Evolutionary conservation across 2,888 invertebrate species (phyloP).

Genomic region (Catonia carolina): DNA sequence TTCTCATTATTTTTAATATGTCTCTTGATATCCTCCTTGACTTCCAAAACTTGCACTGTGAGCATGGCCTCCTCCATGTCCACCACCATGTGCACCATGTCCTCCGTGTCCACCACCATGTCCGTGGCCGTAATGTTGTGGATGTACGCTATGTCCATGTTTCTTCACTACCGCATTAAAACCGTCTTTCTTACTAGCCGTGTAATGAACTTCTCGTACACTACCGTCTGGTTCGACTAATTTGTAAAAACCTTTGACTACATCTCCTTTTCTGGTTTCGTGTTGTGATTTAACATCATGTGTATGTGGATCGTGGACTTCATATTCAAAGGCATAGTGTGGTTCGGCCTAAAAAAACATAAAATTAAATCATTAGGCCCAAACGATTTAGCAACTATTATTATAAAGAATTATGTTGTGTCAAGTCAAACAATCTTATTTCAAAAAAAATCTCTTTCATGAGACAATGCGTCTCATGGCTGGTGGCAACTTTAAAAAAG

Average conservation of each 20-base stretch:
- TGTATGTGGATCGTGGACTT: conserved; percentile 46
- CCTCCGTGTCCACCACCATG: conserved; percentile 27
- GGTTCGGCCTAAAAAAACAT: conserved; percentile 40
- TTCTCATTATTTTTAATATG: not conserved
- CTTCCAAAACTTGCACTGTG: conserved; percentile 33
- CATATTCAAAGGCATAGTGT: conserved; percentile 45
- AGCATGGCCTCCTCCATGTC: conserved; percentile 37
- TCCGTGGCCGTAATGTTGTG: conserved; percentile 28
- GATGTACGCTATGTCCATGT: conserved; percentile 30
- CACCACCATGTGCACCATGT: conserved; percentile 36
- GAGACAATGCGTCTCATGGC: too few relatives aligned
- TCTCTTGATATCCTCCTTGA: conserved; percentile 1
- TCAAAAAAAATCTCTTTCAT: too few relatives aligned
- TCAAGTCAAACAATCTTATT: too few relatives aligned
- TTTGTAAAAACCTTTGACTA: conserved; percentile 45
- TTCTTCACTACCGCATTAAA: conserved; percentile 37
- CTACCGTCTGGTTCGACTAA: conserved; percentile 36
- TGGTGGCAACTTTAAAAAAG: too few relatives aligned
- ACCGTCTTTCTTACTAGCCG: conserved; percentile 36
- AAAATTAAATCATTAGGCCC: not conserved
- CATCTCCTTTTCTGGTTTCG: conserved; percentile 45
- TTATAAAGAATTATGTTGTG: too few relatives aligned
- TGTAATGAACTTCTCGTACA: conserved; percentile 35
- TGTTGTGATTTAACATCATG: conserved; percentile 46
- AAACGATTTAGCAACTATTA: too few relatives aligned